These are phyloP conservation scores for Hydractinia symbiolongicarpus DNA, from an alignment of 30 jellyfish, hydroid and myxozoan genomes.

Conservation along the genomic window DNA sequence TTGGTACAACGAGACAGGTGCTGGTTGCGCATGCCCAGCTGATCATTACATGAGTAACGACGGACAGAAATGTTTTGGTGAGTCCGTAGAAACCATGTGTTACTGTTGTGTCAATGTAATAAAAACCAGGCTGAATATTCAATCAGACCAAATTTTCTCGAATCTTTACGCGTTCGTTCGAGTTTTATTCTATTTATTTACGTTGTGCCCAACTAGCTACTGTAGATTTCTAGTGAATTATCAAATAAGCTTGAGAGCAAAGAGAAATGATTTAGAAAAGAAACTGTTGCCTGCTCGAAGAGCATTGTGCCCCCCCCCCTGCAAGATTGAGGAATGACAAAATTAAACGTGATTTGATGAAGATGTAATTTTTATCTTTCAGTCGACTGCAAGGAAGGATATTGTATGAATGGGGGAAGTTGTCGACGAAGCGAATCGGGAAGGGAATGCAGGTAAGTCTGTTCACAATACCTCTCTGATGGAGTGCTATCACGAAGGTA, in stretches of 20 bases:
- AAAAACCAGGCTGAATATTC: too few relatives aligned
- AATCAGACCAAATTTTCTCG: too few relatives aligned
- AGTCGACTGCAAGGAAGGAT: slow-evolving; percentile 9
- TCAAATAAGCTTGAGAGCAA: too few relatives aligned
- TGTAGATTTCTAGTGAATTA: too few relatives aligned
- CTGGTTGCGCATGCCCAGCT: slow-evolving; percentile 10
- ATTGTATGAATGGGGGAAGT: slow-evolving; percentile 22
- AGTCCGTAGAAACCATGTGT: not conserved
- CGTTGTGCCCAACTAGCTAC: too few relatives aligned
- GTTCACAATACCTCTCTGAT: not conserved
- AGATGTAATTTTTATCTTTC: not conserved
- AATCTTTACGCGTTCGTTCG: too few relatives aligned
- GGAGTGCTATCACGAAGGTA: not conserved
- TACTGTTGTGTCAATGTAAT: not conserved
- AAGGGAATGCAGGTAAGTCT: slow-evolving; percentile 19
- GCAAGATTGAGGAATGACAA: too few relatives aligned
- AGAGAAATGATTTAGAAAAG: too few relatives aligned
- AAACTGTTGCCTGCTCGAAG: too few relatives aligned
- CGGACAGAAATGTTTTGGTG: slow-evolving; percentile 29
- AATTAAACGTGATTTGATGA: too few relatives aligned
- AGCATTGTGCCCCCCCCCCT: too few relatives aligned
- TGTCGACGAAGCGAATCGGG: slow-evolving; percentile 21
- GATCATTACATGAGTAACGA: slow-evolving; percentile 25
- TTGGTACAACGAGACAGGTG: slow-evolving; percentile 14
- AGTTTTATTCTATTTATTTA: too few relatives aligned